Evolutionary conservation across 2,113 vertebrate genomes (phyloP).

Genomic region (Falco punctatus): DNA sequence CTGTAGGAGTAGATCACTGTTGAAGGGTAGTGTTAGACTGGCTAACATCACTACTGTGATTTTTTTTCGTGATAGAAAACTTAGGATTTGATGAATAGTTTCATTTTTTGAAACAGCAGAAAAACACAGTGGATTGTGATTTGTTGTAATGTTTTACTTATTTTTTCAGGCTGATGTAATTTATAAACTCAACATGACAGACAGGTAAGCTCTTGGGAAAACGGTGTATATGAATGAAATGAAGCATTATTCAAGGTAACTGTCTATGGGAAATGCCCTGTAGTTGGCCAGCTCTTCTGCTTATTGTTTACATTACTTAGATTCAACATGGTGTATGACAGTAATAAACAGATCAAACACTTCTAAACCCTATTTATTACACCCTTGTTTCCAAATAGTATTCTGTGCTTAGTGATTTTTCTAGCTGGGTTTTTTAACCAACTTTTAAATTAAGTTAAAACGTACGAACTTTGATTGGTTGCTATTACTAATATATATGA

Average conservation of each 20-base stretch:
- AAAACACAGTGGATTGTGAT: slow-evolving; percentile 5
- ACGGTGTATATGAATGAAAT: neutral
- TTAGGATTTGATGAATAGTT: neutral
- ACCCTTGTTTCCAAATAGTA: neutral
- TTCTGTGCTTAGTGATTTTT: neutral
- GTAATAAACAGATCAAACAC: neutral
- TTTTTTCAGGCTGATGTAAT: slow-evolving; percentile 93
- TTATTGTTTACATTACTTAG: neutral
- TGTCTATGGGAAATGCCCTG: neutral
- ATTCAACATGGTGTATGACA: neutral
- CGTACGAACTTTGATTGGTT: neutral
- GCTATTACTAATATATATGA: neutral
- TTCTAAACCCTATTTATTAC: neutral
- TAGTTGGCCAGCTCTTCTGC: neutral
- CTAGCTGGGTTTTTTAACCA: neutral
- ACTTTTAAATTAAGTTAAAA: neutral
- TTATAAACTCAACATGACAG: slow-evolving; percentile 98
- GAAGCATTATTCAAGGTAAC: neutral
- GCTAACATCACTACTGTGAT: neutral
- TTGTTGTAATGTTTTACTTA: slow-evolving; percentile 52
- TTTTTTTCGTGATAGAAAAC: neutral
- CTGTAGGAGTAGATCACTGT: neutral
- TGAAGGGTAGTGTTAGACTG: neutral
- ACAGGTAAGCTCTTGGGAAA: slow-evolving; percentile 85
- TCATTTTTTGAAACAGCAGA: neutral